phyloP scores from a whole-genome alignment of 1,140 invertebrate genomes.

The Zaprionus taronus region DNA sequence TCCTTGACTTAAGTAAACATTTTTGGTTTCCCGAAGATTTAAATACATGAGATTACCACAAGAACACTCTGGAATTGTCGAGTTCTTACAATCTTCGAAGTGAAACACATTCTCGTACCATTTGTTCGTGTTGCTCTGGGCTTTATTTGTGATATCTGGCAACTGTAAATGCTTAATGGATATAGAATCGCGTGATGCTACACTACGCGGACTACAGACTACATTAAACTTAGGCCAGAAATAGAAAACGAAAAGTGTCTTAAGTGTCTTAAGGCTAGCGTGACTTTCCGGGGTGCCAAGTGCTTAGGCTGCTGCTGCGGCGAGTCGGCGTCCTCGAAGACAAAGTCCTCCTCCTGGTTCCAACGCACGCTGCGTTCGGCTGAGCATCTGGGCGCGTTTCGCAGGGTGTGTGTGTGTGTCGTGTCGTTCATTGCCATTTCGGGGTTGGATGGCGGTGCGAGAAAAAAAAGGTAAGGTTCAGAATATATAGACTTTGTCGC shows the following conservation, averaged over 20 bases:
- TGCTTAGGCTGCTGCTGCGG: slow-evolving; percentile 34
- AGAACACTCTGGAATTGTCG: too few relatives aligned
- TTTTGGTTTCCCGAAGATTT: too few relatives aligned
- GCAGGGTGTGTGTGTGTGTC: neutral
- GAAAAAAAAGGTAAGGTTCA: slow-evolving; percentile 72
- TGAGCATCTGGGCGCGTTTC: slow-evolving; percentile 18
- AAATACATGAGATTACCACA: too few relatives aligned
- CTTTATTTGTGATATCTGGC: slow-evolving; percentile 48
- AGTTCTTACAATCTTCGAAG: neutral
- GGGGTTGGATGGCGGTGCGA: slow-evolving; percentile 40
- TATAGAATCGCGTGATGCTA: slow-evolving; percentile 30
- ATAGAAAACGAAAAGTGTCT: slow-evolving; percentile 58
- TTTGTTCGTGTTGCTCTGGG: slow-evolving; percentile 17
- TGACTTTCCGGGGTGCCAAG: slow-evolving; percentile 13
- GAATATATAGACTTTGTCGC: slow-evolving; percentile 81
- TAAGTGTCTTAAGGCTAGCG: slow-evolving; percentile 26
- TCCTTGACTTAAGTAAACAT: too few relatives aligned
- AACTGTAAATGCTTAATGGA: slow-evolving; percentile 53
- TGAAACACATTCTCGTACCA: neutral
- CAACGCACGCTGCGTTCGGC: slow-evolving; percentile 73
- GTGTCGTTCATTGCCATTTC: slow-evolving; percentile 9
- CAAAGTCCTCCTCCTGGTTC: slow-evolving; percentile 69
- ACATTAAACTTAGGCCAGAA: slow-evolving; percentile 47
- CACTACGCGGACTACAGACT: slow-evolving; percentile 14
- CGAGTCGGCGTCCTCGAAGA: slow-evolving; percentile 77